A percentile compares a stretch with the other conserved stretches of the same genome.
phyloP scores from a whole-genome alignment of 1,140 invertebrate genomes.

The Triops cancriformis region DNA sequence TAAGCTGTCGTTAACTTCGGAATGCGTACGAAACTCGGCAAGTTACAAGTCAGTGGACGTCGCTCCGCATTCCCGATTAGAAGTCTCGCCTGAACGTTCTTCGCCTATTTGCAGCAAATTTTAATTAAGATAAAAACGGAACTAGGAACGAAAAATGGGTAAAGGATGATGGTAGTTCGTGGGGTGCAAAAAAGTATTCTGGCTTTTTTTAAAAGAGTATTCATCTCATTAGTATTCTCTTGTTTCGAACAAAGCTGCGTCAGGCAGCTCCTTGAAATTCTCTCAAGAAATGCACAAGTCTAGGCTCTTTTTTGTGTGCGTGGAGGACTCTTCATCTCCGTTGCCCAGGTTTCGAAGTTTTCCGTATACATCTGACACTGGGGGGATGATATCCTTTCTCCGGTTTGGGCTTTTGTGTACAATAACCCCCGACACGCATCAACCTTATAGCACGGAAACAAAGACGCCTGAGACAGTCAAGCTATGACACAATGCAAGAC shows the following conservation, averaged over 20 bases:
- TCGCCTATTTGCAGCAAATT: too few species aligned
- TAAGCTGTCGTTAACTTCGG: too few species aligned
- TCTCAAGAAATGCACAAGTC: slow-evolving; percentile 6
- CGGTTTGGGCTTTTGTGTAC: neutral
- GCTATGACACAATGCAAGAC: neutral
- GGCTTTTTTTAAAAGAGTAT: neutral
- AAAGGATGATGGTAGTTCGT: too few species aligned
- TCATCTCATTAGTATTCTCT: neutral
- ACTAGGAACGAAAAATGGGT: too few species aligned
- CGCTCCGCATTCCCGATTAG: too few species aligned
- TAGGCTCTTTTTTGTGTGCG: neutral
- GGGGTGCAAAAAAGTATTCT: neutral
- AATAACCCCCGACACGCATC: neutral
- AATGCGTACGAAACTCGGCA: too few species aligned
- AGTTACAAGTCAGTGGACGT: too few species aligned
- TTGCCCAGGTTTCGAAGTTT: neutral
- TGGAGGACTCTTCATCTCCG: neutral
- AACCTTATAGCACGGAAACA: neutral
- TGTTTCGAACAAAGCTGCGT: neutral
- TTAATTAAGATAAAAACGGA: too few species aligned
- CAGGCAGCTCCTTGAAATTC: neutral
- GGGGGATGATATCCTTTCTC: neutral
- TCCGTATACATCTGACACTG: neutral
- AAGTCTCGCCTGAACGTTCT: too few species aligned
- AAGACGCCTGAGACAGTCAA: neutral